phyloP scores from a whole-genome alignment of 2,113 vertebrate genomes.

The Gallinago jamesoni region DNA sequence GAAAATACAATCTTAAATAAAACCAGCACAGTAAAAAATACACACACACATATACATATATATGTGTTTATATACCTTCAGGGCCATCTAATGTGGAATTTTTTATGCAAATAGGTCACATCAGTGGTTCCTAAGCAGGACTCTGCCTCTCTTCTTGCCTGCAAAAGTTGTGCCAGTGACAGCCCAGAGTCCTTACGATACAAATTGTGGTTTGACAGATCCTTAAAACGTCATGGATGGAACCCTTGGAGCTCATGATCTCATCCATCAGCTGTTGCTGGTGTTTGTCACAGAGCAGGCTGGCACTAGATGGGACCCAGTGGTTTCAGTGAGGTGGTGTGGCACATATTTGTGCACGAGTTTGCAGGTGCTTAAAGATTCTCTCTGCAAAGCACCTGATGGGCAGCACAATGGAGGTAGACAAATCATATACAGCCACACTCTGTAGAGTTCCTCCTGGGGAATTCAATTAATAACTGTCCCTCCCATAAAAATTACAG shows the following conservation, averaged over 20 bases:
- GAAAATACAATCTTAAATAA: conserved; percentile 20
- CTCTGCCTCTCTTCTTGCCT: neutral
- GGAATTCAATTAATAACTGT: neutral
- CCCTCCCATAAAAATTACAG: neutral
- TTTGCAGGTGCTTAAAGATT: neutral
- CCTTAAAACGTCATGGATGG: neutral
- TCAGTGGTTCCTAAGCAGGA: neutral
- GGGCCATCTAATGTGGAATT: neutral
- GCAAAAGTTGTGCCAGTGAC: neutral
- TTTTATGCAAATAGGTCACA: neutral
- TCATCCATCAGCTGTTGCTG: neutral
- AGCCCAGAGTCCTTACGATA: neutral
- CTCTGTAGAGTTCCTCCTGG: neutral
- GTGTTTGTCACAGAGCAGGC: neutral
- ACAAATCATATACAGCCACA: neutral
- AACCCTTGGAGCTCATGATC: neutral
- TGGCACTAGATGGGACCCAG: neutral
- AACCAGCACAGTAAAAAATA: neutral
- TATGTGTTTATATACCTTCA: neutral
- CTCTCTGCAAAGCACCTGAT: neutral
- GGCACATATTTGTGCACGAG: neutral
- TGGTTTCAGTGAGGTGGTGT: neutral
- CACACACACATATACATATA: neutral
- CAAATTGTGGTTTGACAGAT: neutral
- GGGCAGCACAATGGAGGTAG: neutral